Conservation (phyloP, 2,888 invertebrate genomes). For the Dicyrtomina minuta region DNA sequence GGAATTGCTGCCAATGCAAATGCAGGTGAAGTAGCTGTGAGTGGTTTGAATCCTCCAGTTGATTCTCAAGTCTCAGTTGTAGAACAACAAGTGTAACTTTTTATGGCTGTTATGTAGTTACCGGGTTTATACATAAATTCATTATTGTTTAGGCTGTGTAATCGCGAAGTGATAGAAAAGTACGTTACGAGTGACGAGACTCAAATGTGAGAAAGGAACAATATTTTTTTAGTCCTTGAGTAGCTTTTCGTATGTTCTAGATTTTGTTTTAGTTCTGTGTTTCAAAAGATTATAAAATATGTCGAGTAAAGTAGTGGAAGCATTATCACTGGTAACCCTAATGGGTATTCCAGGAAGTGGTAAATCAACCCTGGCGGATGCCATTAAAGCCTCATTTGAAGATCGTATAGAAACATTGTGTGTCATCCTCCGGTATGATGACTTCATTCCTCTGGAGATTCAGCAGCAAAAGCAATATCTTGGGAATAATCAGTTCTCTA, state of each 20-base stretch:
- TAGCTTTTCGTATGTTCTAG: too few species aligned
- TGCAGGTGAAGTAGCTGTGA: slow-evolving; percentile 6
- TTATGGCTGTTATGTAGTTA: neutral
- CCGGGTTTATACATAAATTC: too few species aligned
- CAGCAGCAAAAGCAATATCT: slow-evolving; percentile 37
- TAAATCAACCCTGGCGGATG: slow-evolving; percentile 49
- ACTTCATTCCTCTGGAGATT: slow-evolving; percentile 44
- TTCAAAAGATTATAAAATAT: too few species aligned
- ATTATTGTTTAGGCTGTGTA: too few species aligned
- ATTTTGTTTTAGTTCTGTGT: too few species aligned
- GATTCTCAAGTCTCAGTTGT: neutral
- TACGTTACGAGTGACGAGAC: too few species aligned
- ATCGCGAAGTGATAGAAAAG: too few species aligned
- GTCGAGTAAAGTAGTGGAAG: neutral
- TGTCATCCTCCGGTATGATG: slow-evolving; percentile 43
- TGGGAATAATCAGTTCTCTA: slow-evolving; percentile 16
- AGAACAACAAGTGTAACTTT: neutral
- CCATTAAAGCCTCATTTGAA: slow-evolving; percentile 24
- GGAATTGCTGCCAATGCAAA: slow-evolving; percentile 2
- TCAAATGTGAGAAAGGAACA: too few species aligned
- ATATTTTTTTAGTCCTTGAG: too few species aligned
- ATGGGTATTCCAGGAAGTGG: slow-evolving; percentile 55
- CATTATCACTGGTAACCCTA: slow-evolving; percentile 47
- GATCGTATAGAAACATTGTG: neutral
- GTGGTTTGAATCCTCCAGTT: neutral